Conservation (phyloP, 2,113 vertebrate species). For the Pluvianellus socialis region DNA sequence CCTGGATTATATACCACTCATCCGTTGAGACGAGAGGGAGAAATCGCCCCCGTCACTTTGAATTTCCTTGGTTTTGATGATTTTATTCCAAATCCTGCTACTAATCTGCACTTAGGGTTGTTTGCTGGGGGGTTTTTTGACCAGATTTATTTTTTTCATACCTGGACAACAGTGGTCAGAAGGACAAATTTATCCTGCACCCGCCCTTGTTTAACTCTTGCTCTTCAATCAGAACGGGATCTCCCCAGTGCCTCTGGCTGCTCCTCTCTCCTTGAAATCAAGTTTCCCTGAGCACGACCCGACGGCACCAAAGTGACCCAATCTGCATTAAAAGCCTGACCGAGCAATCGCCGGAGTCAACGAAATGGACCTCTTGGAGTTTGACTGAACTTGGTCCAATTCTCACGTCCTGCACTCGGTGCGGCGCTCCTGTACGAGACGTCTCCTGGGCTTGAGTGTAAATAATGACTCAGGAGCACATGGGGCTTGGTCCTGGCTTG, state of each 20-base stretch:
- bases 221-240: not conserved
- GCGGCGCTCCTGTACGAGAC: accelerated
- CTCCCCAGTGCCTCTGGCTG: not conserved
- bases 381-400: not conserved
- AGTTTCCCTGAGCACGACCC: not conserved
- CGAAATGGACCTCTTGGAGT: not conserved
- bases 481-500: not conserved
- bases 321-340: not conserved
- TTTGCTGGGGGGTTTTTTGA: not conserved
- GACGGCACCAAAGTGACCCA: not conserved
- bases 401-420: not conserved
- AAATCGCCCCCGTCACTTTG: not conserved
- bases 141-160: not conserved
- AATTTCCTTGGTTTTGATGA: not conserved
- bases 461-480: not conserved
- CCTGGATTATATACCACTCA: not conserved
- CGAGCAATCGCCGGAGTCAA: too few relatives aligned
- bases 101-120: not conserved
- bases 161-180: not conserved
- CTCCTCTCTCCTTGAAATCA: not conserved
- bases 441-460: not conserved
- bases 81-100: not conserved
- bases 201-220: not conserved
- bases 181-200: not conserved
- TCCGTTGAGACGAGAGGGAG: not conserved